Percentiles rank a stretch among this genome's conserved stretches.
These are phyloP conservation scores for Cricetomys ansorgei DNA, from an alignment of 2,113 vertebrate species.

Conservation along the genomic window DNA sequence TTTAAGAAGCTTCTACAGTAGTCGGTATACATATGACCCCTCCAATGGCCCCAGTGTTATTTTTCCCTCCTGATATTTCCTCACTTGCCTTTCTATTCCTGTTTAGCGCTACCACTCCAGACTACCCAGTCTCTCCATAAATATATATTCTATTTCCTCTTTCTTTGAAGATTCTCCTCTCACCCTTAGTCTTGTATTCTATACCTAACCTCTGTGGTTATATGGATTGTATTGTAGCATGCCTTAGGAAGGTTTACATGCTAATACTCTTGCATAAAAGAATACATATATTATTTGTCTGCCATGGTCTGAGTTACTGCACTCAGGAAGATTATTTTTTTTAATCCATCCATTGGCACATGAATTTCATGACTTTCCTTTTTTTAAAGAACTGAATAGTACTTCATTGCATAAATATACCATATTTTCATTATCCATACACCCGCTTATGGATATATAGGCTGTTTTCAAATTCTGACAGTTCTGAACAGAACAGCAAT, in stretches of 20 bases:
- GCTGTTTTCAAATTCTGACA: neutral
- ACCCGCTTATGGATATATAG: too few relatives aligned
- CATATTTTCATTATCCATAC: neutral
- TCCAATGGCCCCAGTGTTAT: neutral
- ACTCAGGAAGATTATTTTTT: neutral
- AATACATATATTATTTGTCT: neutral
- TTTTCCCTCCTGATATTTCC: neutral
- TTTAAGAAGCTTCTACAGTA: neutral
- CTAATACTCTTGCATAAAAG: neutral
- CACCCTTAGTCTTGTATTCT: neutral
- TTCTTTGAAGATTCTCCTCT: neutral
- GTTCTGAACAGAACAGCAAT: neutral
- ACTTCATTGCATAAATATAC: neutral
- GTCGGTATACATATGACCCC: neutral
- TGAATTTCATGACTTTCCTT: neutral
- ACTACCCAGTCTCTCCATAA: neutral
- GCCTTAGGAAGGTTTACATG: neutral
- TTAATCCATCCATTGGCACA: neutral
- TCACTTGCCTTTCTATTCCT: neutral
- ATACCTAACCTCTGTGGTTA: neutral
- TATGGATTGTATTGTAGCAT: neutral
- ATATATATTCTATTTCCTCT: neutral
- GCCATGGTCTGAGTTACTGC: neutral
- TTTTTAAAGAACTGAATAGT: neutral
- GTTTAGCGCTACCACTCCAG: neutral